Evolutionary conservation across 2,797 vertebrate species (phyloP).

Genomic region (Malurus splendens): DNA sequence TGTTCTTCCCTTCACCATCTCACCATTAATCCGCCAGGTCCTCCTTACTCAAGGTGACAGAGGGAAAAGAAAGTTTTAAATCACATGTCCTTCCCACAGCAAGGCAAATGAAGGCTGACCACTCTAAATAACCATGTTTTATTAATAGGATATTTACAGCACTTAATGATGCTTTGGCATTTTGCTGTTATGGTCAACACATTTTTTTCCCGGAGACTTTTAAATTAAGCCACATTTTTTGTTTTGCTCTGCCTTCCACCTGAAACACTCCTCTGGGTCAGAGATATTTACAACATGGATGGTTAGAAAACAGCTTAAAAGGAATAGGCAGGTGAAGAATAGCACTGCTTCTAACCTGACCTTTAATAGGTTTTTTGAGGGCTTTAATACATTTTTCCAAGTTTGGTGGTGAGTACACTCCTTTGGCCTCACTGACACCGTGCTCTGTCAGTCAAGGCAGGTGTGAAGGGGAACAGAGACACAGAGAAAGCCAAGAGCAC

Average conservation of each 20-base stretch:
- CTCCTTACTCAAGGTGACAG: background rate
- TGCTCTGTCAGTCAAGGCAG: background rate
- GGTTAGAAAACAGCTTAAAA: conserved; percentile 5
- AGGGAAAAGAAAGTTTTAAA: background rate
- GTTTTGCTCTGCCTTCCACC: background rate
- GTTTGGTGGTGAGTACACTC: background rate
- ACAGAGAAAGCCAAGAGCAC: background rate
- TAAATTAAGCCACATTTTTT: conserved; percentile 27
- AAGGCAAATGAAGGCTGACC: conserved; percentile 5
- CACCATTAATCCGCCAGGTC: background rate
- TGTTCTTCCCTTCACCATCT: background rate
- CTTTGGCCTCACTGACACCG: background rate
- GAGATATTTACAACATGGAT: conserved; percentile 5
- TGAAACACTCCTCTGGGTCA: background rate
- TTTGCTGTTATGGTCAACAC: background rate
- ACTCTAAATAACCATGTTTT: background rate
- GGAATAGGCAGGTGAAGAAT: background rate
- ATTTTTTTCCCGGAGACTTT: background rate
- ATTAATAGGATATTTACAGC: conserved; percentile 14
- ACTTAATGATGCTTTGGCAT: background rate
- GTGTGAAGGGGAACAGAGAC: background rate
- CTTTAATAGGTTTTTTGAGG: conserved; percentile 14
- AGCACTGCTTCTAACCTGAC: background rate
- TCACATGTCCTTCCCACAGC: background rate
- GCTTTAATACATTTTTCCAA: background rate